Base-by-base conservation (phyloP, 2,113 vertebrate genomes). In the Sarotherodon lohbergeri region DNA sequence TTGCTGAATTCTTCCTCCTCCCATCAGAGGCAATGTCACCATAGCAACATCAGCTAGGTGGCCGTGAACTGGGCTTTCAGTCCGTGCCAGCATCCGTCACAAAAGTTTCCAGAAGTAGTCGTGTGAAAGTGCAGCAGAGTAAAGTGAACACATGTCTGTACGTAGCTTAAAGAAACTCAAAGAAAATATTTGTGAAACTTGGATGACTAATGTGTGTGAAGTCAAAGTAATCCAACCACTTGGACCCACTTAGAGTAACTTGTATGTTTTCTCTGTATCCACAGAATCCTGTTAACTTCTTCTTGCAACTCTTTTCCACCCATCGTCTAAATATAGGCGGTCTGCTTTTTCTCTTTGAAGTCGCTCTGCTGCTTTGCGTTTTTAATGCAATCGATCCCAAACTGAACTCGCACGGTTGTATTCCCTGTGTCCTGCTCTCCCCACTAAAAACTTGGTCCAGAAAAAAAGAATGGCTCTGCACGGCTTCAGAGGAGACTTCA, bases 341-440 rank as follows among this genome's bases (percentile, higher is more conserved):
- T 73, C 61, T 54, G 80, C 54, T 39, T 66, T 68, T 82, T 43
- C 36, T 83, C 82, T 93, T 91, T 89, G 86, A 90, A 84, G 82
- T 76, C 2, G 2, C 85, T 36, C 55, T 34, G 80, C 84, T 84
- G 46, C 76, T 91, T 85, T 87, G 80, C 76, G 82, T 54, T 87
- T 92, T 89, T 54, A 50, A 36, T 22, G 46, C 24, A 14, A 82
- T 91, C 90, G 13, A 83, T 90, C 61, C 55, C 27, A 56, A 82
- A 86, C 83, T 50, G 27, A 91, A 83, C 81, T 43, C 3, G 3
- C 52, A 56, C 24, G 11, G 73, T 39, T 66, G 16, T 82, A 79
- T 36, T 83, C 83, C 9, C 85, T 27, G 89, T 78, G 27, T 22
- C 84, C 54, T 39, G 19, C 81, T 66, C 63, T 71, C 78, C 48